phyloP scores from a whole-genome alignment of 2,113 vertebrate genomes.

The Thymallus thymallus region DNA sequence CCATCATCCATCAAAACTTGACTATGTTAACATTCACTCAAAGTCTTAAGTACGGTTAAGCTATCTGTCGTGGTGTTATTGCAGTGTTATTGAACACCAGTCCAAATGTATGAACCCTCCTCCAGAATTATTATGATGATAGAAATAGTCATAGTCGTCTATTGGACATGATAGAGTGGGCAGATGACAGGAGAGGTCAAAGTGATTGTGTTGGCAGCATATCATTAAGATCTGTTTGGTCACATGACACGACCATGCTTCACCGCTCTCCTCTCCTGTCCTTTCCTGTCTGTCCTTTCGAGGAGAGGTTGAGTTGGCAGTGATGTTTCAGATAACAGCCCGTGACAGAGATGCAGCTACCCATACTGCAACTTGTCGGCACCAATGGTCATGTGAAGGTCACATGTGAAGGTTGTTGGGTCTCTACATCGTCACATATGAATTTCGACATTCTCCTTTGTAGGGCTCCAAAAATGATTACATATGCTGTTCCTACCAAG shows the following conservation, averaged over 20 bases:
- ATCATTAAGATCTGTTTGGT: constrained; percentile 59
- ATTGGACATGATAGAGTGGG: constrained; percentile 52
- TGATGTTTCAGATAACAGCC: background rate
- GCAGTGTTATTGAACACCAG: constrained; percentile 21
- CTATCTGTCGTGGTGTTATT: constrained; percentile 52
- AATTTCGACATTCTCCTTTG: background rate
- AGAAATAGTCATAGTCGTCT: background rate
- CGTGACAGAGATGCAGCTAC: background rate
- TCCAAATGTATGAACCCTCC: constrained; percentile 39
- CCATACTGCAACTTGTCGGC: background rate
- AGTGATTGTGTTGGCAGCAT: constrained; percentile 43
- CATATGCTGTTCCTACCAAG: background rate
- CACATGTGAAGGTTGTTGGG: background rate
- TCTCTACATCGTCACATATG: background rate
- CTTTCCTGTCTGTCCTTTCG: constrained; percentile 26
- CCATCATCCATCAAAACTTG: constrained; percentile 46
- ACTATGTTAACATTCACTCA: constrained; percentile 17
- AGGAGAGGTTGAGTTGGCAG: constrained; percentile 27
- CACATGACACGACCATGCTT: constrained; percentile 54
- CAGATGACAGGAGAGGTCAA: constrained; percentile 64
- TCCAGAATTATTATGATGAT: constrained; percentile 40
- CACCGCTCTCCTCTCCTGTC: constrained; percentile 35
- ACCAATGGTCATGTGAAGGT: background rate
- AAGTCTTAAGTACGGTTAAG: constrained; percentile 19
- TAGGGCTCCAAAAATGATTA: background rate